Conservation (phyloP, 2,113 vertebrate genomes). For the Rhegmatorhina hoffmannsi region DNA sequence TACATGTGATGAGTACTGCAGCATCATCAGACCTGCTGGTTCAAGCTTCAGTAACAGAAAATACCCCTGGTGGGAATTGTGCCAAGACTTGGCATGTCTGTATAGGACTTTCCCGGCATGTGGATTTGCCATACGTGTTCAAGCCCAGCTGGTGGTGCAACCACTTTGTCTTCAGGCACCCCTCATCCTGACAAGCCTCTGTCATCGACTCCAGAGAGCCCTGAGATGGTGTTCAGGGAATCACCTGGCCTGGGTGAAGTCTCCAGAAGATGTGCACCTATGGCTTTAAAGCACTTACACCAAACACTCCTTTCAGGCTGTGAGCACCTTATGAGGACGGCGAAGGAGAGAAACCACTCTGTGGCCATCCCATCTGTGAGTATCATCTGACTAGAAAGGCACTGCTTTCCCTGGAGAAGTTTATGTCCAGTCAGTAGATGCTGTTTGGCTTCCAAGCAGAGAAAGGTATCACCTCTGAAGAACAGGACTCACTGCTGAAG, state of each 20-base stretch:
- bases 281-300: background rate
- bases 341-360: background rate
- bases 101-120: constrained; percentile 50
- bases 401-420: background rate
- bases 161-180: constrained; percentile 21
- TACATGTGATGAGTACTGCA: constrained; percentile 46
- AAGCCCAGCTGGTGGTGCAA: constrained; percentile 44
- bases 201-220: constrained; percentile 33
- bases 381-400: background rate
- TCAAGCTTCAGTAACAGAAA: constrained; percentile 39
- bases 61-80: constrained; percentile 50
- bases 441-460: background rate
- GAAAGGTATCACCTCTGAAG: background rate
- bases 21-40: constrained; percentile 64
- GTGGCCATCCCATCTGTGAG: background rate
- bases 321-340: background rate
- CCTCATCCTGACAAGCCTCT: constrained; percentile 32
- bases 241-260: background rate
- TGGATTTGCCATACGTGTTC: constrained; percentile 35
- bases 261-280: background rate
- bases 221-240: background rate
- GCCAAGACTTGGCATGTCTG: constrained; percentile 40
- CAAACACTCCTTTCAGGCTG: background rate
- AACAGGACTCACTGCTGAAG: background rate
- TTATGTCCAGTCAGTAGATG: background rate